Evolutionary conservation across 2,113 vertebrate species (phyloP).

Genomic region (Eidolon helvum): DNA sequence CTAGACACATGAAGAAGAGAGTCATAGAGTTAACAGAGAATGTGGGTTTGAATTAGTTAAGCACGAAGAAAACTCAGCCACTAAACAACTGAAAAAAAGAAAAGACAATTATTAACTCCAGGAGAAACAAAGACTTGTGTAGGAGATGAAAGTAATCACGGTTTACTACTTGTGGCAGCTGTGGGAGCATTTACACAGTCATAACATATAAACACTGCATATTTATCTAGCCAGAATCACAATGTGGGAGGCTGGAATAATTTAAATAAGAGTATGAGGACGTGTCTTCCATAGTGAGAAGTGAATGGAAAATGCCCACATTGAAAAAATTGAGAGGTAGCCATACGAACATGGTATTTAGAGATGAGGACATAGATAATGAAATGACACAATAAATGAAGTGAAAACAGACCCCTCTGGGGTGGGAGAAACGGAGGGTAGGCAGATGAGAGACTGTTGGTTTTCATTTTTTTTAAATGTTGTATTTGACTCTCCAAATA

Average conservation of each 20-base stretch:
- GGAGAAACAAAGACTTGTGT: constrained; percentile 40
- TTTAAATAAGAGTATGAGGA: not conserved
- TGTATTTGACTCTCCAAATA: not conserved
- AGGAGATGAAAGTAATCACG: not conserved
- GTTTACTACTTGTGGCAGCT: constrained; percentile 32
- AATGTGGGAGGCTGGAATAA: not conserved
- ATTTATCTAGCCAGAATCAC: not conserved
- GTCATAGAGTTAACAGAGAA: not conserved
- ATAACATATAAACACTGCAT: constrained; percentile 15
- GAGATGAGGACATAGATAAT: not conserved
- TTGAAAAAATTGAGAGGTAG: constrained; percentile 18
- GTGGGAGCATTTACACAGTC: constrained; percentile 18
- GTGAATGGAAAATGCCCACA: constrained; percentile 23
- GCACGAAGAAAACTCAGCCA: constrained; percentile 7
- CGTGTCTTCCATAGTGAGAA: not conserved
- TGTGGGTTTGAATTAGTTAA: not conserved
- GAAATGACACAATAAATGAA: not conserved
- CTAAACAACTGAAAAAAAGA: not conserved
- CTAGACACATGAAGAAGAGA: not conserved
- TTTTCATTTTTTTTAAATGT: not conserved
- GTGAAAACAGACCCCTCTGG: not conserved
- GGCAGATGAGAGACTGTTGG: not conserved
- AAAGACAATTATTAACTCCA: constrained; percentile 19
- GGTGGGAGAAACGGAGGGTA: not conserved
- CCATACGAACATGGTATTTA: not conserved